phyloP scores from a whole-genome alignment of 1,140 invertebrate species.

The Aethina tumida region DNA sequence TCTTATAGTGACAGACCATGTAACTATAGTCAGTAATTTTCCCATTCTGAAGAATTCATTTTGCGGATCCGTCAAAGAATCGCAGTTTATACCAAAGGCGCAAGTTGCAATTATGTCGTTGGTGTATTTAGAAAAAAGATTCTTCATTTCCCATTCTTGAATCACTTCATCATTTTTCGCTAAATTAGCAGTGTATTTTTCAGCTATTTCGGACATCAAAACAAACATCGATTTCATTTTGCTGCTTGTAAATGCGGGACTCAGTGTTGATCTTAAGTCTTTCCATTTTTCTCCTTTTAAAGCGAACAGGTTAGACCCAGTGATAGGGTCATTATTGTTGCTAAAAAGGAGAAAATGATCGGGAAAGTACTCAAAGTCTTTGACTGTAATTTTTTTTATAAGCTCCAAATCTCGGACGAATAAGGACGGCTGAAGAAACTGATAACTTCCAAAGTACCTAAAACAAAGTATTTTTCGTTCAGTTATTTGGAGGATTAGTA shows the following conservation, averaged over 20 bases:
- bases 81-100: conserved; percentile 46
- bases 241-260: conserved; percentile 35
- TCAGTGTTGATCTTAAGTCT: conserved; percentile 33
- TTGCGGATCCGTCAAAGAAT: conserved; percentile 42
- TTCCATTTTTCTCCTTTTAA: conserved; percentile 41
- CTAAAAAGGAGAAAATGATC: conserved; percentile 42
- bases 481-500: not conserved
- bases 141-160: conserved; percentile 18
- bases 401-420: conserved; percentile 50
- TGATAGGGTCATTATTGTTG: conserved; percentile 40
- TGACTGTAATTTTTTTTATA: conserved; percentile 48
- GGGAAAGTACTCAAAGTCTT: conserved; percentile 54
- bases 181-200: conserved; percentile 27
- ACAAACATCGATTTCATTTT: conserved; percentile 35
- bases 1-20: conserved; percentile 8
- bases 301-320: conserved; percentile 42
- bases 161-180: conserved; percentile 10
- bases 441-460: conserved; percentile 42
- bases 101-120: conserved; percentile 49
- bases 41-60: conserved; percentile 44
- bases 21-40: conserved; percentile 19
- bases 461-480: conserved; percentile 8
- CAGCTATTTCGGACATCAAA: conserved; percentile 26
- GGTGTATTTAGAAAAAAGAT: conserved; percentile 41
- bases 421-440: conserved; percentile 42